phyloP scores from a whole-genome alignment of 2,888 invertebrate species.

The Venusia cambrica region DNA sequence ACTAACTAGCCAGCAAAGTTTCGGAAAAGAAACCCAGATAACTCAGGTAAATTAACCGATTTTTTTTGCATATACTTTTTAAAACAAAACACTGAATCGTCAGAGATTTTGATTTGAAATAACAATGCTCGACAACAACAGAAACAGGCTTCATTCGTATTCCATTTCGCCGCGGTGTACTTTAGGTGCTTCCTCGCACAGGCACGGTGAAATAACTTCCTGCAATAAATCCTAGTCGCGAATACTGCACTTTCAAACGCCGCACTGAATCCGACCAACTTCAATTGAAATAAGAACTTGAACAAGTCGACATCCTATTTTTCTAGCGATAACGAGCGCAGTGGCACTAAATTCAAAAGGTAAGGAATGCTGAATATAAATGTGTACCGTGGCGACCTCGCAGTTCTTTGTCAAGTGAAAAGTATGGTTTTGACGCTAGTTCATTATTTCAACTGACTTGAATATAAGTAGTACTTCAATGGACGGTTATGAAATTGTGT shows the following conservation, averaged over 20 bases:
- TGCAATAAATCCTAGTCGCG: conserved; percentile 47
- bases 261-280: conserved; percentile 48
- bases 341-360: conserved; percentile 19
- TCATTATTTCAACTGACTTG: too few relatives aligned
- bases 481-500: too few relatives aligned
- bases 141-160: conserved; percentile 12
- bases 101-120: too few relatives aligned
- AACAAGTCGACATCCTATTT: conserved; percentile 41
- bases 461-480: too few relatives aligned
- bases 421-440: too few relatives aligned
- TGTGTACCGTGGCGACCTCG: neutral
- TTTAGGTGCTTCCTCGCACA: conserved; percentile 25
- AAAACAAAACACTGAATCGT: too few relatives aligned
- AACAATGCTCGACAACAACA: conserved; percentile 8
- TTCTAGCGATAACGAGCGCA: conserved; percentile 38
- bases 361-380: conserved; percentile 9
- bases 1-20: too few relatives aligned
- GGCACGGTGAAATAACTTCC: conserved; percentile 43
- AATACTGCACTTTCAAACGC: conserved; percentile 43
- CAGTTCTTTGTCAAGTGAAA: too few relatives aligned
- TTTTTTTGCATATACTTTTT: too few relatives aligned
- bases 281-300: conserved; percentile 54
- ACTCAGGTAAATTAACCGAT: too few relatives aligned
- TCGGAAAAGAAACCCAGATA: too few relatives aligned
- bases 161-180: conserved; percentile 21